Conservation (phyloP, 2,797 vertebrate species). For the Anabas testudineus region DNA sequence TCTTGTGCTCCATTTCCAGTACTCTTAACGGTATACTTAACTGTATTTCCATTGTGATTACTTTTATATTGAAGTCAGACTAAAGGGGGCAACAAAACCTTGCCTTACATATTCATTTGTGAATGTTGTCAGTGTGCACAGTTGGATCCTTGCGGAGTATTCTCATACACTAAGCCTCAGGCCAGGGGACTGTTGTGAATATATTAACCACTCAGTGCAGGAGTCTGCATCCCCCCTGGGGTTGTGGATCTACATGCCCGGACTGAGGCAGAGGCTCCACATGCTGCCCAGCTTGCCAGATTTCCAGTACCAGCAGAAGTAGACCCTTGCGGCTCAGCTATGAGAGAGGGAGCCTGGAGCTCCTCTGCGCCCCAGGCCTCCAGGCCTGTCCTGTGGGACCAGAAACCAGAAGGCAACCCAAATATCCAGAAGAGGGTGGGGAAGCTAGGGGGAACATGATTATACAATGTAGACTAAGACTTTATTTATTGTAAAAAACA, state of each 20-base stretch:
- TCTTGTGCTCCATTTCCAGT: constrained; percentile 34
- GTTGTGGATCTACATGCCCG: constrained; percentile 67
- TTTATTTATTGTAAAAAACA: constrained; percentile 12
- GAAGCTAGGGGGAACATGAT: neutral
- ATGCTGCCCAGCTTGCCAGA: constrained; percentile 58
- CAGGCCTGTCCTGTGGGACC: constrained; percentile 55
- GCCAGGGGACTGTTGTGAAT: constrained; percentile 70
- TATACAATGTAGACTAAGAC: constrained; percentile 11
- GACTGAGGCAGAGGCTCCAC: constrained; percentile 60
- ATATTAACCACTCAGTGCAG: constrained; percentile 65
- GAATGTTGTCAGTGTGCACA: constrained; percentile 68
- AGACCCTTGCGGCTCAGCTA: constrained; percentile 53
- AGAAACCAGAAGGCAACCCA: constrained; percentile 59
- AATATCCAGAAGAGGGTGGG: constrained; percentile 30
- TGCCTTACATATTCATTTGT: constrained; percentile 70
- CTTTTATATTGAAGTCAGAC: constrained; percentile 67
- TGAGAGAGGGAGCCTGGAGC: constrained; percentile 56
- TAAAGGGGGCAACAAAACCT: constrained; percentile 57
- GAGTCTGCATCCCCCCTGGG: constrained; percentile 60
- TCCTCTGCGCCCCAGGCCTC: constrained; percentile 46
- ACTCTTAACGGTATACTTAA: constrained; percentile 48
- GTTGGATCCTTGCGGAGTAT: constrained; percentile 53
- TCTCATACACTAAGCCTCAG: constrained; percentile 62
- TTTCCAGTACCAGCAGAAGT: constrained; percentile 61
- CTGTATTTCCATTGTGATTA: constrained; percentile 59